These are phyloP conservation scores for Autographa gamma DNA, from an alignment of 2,888 invertebrate species.

Conservation along the genomic window DNA sequence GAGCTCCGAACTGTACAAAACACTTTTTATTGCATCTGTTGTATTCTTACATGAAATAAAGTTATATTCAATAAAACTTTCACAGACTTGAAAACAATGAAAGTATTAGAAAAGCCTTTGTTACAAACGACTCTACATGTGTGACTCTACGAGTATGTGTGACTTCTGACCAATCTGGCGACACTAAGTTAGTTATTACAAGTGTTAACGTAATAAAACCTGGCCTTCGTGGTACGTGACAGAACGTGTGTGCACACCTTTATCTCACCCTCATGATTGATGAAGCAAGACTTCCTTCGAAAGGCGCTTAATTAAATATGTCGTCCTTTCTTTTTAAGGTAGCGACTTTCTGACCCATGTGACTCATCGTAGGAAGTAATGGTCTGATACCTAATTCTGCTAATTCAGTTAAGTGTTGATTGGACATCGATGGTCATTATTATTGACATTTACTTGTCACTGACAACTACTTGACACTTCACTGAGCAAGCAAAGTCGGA, in stretches of 20 bases:
- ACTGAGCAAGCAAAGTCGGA: background rate
- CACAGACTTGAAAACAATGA: conserved; percentile 26
- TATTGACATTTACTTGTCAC: background rate
- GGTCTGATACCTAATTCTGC: conserved; percentile 20
- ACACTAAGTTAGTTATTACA: conserved; percentile 50
- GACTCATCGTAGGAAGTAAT: conserved; percentile 55
- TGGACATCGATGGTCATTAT: background rate
- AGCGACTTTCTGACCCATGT: conserved; percentile 47
- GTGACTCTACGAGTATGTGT: conserved; percentile 17
- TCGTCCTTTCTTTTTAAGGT: conserved; percentile 48
- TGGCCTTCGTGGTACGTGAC: conserved; percentile 65
- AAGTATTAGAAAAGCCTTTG: background rate
- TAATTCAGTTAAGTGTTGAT: background rate
- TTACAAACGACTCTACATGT: conserved; percentile 17
- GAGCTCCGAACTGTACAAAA: conserved; percentile 31
- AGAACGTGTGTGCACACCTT: conserved; percentile 55
- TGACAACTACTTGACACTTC: background rate
- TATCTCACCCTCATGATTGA: conserved; percentile 63
- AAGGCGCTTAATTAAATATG: conserved; percentile 54
- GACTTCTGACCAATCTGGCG: conserved; percentile 39
- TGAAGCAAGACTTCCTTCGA: conserved; percentile 50
- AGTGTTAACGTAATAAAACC: conserved; percentile 46
- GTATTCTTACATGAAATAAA: conserved; percentile 23
- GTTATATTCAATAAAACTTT: conserved; percentile 31
- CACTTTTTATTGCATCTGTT: conserved; percentile 29